Evolutionary conservation across 2,888 invertebrate genomes (phyloP).

Genomic region (Agrotis puta): DNA sequence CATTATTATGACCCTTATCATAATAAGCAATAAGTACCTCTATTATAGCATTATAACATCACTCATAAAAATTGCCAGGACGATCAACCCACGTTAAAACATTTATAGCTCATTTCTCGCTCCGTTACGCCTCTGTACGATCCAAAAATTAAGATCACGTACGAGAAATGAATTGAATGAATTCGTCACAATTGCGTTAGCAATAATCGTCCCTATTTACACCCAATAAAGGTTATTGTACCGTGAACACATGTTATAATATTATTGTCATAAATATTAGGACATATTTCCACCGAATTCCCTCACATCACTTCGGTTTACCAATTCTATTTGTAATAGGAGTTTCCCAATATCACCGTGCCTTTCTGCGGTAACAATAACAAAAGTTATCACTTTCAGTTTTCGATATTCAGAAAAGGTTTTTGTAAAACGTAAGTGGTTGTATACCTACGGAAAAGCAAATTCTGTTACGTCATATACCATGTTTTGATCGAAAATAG

Average conservation of each 20-base stretch:
- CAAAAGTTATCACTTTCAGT: slow-evolving; percentile 26
- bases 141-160: slow-evolving; percentile 32
- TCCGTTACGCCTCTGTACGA: background rate
- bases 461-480: background rate
- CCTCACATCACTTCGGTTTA: slow-evolving; percentile 23
- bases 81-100: background rate
- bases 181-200: slow-evolving; percentile 25
- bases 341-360: slow-evolving; percentile 28
- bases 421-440: background rate
- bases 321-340: slow-evolving; percentile 20
- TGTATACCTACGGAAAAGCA: background rate
- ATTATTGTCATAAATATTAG: slow-evolving; percentile 30
- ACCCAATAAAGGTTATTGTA: slow-evolving; percentile 27
- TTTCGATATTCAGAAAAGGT: slow-evolving; percentile 19
- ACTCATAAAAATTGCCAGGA: slow-evolving; percentile 2
- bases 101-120: slow-evolving; percentile 20
- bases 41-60: background rate
- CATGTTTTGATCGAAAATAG: too few relatives aligned
- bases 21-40: background rate
- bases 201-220: slow-evolving; percentile 40
- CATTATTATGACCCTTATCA: background rate
- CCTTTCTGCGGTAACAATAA: slow-evolving; percentile 17
- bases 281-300: slow-evolving; percentile 25
- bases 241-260: slow-evolving; percentile 10
- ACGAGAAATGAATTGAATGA: slow-evolving; percentile 32